A percentile compares a stretch with the other conserved stretches of the same genome.
Conservation (phyloP, 1,140 invertebrate genomes). For the Thaumetopoea pityocampa region DNA sequence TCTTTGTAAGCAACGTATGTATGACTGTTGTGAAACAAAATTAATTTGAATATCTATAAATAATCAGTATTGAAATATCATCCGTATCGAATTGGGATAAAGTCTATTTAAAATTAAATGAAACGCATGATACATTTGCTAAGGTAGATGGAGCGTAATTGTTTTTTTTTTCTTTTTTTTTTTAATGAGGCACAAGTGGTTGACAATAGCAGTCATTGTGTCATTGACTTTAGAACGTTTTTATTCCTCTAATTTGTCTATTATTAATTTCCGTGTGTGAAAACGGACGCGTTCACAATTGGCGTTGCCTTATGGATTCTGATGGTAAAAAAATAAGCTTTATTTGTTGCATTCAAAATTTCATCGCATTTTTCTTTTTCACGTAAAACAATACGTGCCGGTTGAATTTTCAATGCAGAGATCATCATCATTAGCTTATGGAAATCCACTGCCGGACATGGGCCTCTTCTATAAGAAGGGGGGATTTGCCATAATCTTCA, state of each 20-base stretch:
- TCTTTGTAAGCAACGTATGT: constrained; percentile 44
- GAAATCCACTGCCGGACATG: too few species aligned
- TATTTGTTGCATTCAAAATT: constrained; percentile 4
- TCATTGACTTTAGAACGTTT: constrained; percentile 39
- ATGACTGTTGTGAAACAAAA: constrained; percentile 26
- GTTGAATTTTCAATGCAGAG: too few species aligned
- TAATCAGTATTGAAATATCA: constrained; percentile 15
- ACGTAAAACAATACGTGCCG: too few species aligned
- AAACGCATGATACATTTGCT: constrained; percentile 15
- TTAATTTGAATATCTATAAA: constrained; percentile 11
- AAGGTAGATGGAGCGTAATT: constrained; percentile 50
- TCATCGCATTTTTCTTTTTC: background rate
- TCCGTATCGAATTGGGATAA: constrained; percentile 26
- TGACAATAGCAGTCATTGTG: constrained; percentile 60
- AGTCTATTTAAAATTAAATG: constrained; percentile 1
- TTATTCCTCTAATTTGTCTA: constrained; percentile 41
- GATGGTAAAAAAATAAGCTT: constrained; percentile 6
- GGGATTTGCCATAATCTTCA: too few species aligned
- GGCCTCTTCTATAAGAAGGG: too few species aligned
- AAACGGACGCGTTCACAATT: constrained; percentile 26
- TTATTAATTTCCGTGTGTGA: constrained; percentile 36
- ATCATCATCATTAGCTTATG: too few species aligned
- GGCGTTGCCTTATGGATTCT: constrained; percentile 13
- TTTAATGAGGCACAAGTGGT: constrained; percentile 66
- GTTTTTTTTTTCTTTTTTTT: constrained; percentile 56